Percentiles rank a stretch among this genome's conserved stretches.
Conservation (phyloP, 2,888 invertebrate genomes). For the Drosophila paramelanica region DNA sequence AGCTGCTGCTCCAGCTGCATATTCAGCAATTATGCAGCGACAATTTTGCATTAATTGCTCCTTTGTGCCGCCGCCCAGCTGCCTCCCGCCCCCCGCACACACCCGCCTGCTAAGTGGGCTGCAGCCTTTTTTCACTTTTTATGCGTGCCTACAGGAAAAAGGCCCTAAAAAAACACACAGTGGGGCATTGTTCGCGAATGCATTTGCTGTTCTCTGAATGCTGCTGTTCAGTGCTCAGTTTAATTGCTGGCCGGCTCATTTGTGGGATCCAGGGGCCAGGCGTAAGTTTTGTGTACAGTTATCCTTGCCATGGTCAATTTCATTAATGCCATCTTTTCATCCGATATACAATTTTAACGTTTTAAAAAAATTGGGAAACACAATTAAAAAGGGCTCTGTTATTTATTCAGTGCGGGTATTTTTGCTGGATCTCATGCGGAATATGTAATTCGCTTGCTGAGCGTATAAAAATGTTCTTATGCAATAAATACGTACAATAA, state of each 20-base stretch:
- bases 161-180: constrained; percentile 13
- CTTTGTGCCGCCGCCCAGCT: constrained; percentile 64
- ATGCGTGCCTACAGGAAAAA: constrained; percentile 32
- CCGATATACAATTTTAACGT: constrained; percentile 14
- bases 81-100: not conserved
- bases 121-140: constrained; percentile 38
- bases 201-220: constrained; percentile 56
- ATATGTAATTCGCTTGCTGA: too few species aligned
- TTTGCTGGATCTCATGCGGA: not conserved
- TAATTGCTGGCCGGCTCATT: constrained; percentile 71
- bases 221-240: constrained; percentile 46
- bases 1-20: constrained; percentile 63
- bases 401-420: constrained; percentile 1
- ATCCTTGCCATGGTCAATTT: constrained; percentile 46
- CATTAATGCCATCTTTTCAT: constrained; percentile 47
- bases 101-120: constrained; percentile 37
- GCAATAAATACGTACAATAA: too few species aligned
- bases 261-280: constrained; percentile 2
- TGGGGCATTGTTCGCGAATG: constrained; percentile 55
- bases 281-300: constrained; percentile 33
- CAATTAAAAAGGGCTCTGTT: not conserved
- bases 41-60: constrained; percentile 83
- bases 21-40: constrained; percentile 81
- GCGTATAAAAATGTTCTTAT: too few species aligned
- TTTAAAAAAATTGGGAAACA: constrained; percentile 15